Evolutionary conservation across 2,797 vertebrate species (phyloP).

Genomic region (Gambelia wislizenii): DNA sequence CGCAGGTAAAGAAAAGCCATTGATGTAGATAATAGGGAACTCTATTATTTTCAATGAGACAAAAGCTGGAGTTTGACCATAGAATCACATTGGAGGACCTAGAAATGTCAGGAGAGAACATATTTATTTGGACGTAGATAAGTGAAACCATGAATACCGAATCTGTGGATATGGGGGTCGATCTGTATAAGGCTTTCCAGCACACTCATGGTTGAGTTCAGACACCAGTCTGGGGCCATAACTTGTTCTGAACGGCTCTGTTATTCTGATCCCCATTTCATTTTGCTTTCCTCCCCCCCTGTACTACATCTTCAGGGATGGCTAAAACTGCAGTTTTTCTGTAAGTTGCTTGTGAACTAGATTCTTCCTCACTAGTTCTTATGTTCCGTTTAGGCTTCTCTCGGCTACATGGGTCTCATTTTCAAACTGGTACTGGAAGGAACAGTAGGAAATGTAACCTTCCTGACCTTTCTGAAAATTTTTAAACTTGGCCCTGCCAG

Average conservation of each 20-base stretch:
- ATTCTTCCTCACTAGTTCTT: background rate
- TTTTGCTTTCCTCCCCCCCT: background rate
- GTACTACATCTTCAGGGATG: background rate
- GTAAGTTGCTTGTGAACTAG: background rate
- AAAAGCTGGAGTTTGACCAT: no score
- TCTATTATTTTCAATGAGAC: no score
- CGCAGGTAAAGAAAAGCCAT: no score
- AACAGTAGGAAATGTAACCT: background rate
- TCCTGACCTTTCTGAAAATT: conserved; percentile 1
- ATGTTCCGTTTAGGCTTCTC: background rate
- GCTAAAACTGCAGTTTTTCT: background rate
- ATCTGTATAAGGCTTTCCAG: background rate
- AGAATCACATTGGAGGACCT: no score
- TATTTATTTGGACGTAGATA: no score
- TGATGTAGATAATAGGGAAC: no score
- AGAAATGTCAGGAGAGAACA: no score
- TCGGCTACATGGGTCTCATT: background rate
- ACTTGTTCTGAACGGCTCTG: background rate
- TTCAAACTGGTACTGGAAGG: background rate
- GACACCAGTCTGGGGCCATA: background rate
- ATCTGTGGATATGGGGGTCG: background rate
- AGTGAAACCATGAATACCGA: no score
- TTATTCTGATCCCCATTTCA: no score
- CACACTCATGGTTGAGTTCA: no score
- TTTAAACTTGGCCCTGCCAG: conserved; percentile 3